Evolutionary conservation across 2,113 vertebrate species (phyloP).

Genomic region (Macrotus californicus): DNA sequence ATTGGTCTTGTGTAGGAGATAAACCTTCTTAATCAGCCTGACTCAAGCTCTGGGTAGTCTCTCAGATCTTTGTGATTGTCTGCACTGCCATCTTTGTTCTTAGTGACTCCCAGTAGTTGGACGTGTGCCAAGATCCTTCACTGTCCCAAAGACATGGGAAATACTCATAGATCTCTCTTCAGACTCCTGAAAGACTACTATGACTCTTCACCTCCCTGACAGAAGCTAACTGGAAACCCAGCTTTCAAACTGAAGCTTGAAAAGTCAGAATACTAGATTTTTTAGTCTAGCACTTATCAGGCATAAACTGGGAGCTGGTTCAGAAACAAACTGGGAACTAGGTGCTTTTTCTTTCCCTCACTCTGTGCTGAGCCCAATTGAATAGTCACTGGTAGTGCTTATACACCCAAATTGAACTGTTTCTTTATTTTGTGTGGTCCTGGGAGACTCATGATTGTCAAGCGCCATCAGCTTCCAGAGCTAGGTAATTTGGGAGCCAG

Average conservation of each 20-base stretch:
- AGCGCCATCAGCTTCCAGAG: not conserved
- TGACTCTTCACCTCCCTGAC: not conserved
- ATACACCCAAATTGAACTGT: not conserved
- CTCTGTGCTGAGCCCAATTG: not conserved
- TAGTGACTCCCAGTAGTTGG: not conserved
- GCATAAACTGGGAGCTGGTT: not conserved
- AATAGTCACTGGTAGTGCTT: not conserved
- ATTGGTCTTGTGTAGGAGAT: not conserved
- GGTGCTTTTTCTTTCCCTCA: not conserved
- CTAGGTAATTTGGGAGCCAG: constrained; percentile 1
- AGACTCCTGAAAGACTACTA: not conserved
- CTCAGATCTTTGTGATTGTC: not conserved
- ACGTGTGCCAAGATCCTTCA: not conserved
- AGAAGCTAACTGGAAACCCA: not conserved
- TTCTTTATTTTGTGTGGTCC: not conserved
- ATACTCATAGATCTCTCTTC: not conserved
- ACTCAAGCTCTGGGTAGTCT: not conserved
- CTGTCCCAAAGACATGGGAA: not conserved
- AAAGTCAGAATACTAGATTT: not conserved
- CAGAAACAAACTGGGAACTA: not conserved
- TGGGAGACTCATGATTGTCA: not conserved
- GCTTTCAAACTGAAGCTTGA: not conserved
- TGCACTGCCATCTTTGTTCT: not conserved
- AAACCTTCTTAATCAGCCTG: not conserved
- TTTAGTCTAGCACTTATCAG: not conserved